Conservation (phyloP, 2,113 vertebrate species). For the Syrrhaptes paradoxus region DNA sequence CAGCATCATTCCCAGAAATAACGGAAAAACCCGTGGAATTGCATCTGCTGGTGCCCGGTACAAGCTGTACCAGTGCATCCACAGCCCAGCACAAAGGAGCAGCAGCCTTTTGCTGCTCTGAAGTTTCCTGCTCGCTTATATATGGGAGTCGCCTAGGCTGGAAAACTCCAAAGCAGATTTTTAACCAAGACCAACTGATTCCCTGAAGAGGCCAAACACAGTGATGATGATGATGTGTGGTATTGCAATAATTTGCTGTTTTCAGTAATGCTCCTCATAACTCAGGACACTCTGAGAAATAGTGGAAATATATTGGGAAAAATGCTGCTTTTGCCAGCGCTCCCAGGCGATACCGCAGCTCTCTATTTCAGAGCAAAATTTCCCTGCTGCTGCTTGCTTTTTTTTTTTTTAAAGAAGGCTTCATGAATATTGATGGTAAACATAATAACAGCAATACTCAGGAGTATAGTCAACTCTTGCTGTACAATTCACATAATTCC, state of each 20-base stretch:
- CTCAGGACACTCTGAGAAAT: neutral
- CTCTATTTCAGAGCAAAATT: neutral
- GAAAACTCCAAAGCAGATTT: slow-evolving; percentile 19
- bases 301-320: neutral
- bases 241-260: neutral
- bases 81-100: neutral
- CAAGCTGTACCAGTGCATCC: neutral
- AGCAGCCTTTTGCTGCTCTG: neutral
- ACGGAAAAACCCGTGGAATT: neutral
- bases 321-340: accelerated
- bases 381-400: neutral
- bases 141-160: neutral
- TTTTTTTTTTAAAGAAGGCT: slow-evolving; percentile 11
- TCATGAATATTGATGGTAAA: slow-evolving; percentile 61
- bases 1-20: slow-evolving; percentile 18
- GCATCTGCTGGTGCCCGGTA: neutral
- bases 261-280: neutral
- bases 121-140: neutral
- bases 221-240: neutral
- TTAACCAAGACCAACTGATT: neutral
- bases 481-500: slow-evolving; percentile 51
- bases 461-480: slow-evolving; percentile 42
- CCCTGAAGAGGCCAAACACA: neutral
- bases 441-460: slow-evolving; percentile 52
- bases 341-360: neutral